Conservation (phyloP, 1,140 invertebrate genomes). For the Epicauta chinensis region DNA sequence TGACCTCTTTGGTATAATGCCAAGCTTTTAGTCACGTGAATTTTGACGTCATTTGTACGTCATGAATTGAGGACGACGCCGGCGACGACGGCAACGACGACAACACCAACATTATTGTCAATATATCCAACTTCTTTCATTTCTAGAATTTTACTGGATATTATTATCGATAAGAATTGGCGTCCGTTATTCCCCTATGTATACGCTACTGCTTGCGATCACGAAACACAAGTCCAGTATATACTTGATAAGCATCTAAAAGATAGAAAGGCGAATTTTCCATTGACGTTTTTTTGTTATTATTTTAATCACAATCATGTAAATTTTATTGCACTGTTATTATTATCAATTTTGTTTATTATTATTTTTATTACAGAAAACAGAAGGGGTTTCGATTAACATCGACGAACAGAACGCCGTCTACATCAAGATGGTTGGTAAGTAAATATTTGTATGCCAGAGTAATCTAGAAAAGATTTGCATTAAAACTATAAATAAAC, state of each 20-base stretch:
- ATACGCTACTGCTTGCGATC: no score
- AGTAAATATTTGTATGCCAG: slow-evolving; percentile 20
- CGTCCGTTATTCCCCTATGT: background rate
- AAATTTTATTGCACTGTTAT: no score
- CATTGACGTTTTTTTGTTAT: background rate
- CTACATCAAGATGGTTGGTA: slow-evolving; percentile 39
- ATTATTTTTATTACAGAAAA: slow-evolving; percentile 35
- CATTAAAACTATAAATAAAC: background rate
- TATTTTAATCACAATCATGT: background rate
- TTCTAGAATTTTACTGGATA: no score
- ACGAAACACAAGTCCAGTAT: no score
- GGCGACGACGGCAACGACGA: no score
- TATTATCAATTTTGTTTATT: no score
- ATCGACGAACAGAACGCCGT: slow-evolving; percentile 37
- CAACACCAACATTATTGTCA: no score
- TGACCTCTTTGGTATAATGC: slow-evolving; percentile 9
- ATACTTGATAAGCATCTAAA: no score
- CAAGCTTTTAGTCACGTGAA: slow-evolving; percentile 6
- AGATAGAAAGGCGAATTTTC: no score
- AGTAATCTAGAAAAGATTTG: background rate
- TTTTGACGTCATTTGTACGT: slow-evolving; percentile 7
- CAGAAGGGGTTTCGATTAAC: slow-evolving; percentile 35
- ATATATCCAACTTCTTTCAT: no score
- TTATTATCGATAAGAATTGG: background rate
- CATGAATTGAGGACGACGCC: no score